Evolutionary conservation across 2,113 vertebrate species (phyloP).

Genomic region (Hemicordylus capensis): DNA sequence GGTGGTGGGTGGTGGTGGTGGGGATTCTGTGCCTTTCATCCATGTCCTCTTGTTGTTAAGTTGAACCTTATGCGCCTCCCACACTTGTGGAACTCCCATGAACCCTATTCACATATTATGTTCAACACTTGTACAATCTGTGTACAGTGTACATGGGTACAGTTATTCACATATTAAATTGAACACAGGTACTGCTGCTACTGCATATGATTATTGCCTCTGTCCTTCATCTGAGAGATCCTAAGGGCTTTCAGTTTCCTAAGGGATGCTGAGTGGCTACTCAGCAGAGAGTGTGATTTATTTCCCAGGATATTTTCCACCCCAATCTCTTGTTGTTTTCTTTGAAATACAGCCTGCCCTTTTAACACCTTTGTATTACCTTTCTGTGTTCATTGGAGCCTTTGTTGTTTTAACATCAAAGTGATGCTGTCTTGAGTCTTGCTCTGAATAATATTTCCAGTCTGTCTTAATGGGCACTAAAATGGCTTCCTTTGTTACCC

Average conservation of each 20-base stretch:
- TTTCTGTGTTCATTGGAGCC: constrained; percentile 12
- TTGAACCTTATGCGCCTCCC: not conserved
- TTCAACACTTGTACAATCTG: too few relatives aligned
- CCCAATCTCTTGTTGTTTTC: constrained; percentile 45
- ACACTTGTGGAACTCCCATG: too few relatives aligned
- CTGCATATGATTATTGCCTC: too few relatives aligned
- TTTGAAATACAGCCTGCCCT: constrained; percentile 60
- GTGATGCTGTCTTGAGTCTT: not conserved
- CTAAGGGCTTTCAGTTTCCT: not conserved
- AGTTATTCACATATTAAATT: too few relatives aligned
- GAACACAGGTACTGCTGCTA: too few relatives aligned
- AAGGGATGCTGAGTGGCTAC: not conserved
- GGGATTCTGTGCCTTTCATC: not conserved
- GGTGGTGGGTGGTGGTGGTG: too few relatives aligned
- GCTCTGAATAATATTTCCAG: fast-evolving
- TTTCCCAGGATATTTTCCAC: constrained; percentile 50
- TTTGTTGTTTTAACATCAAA: constrained; percentile 71
- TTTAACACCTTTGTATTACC: constrained; percentile 29
- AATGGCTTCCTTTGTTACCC: fast-evolving
- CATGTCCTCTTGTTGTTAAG: not conserved
- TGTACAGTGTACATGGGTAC: too few relatives aligned
- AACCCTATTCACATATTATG: too few relatives aligned
- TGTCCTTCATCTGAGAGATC: too few relatives aligned
- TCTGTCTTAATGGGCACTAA: fast-evolving
- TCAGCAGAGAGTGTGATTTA: not conserved